Evolutionary conservation across 2,888 invertebrate species (phyloP).

Genomic region (Atethmia centrago): DNA sequence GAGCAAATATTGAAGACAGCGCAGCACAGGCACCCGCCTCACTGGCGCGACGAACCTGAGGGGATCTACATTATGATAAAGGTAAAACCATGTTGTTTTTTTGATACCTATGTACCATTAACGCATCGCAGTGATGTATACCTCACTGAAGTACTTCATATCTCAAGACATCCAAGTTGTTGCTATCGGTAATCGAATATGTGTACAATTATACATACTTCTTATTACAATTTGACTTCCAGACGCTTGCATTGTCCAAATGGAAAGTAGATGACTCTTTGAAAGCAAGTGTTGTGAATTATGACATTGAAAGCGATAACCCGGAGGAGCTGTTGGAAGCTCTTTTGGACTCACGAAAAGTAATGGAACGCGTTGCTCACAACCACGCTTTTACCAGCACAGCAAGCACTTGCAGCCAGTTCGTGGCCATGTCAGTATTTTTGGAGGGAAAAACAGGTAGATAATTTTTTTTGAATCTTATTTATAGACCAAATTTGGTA

Average conservation of each 20-base stretch:
- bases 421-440: slow-evolving; percentile 89
- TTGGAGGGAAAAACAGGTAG: slow-evolving; percentile 87
- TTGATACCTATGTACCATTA: background rate
- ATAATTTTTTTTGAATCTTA: background rate
- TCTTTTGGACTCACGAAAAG: slow-evolving; percentile 71
- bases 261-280: slow-evolving; percentile 73
- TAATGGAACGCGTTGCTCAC: slow-evolving; percentile 70
- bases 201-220: too few relatives aligned
- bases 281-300: slow-evolving; percentile 74
- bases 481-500: background rate
- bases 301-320: slow-evolving; percentile 73
- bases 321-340: slow-evolving; percentile 74
- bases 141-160: background rate
- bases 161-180: background rate
- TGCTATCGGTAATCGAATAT: background rate
- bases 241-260: slow-evolving; percentile 77
- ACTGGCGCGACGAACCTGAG: slow-evolving; percentile 60
- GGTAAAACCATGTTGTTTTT: slow-evolving; percentile 66
- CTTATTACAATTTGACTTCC: slow-evolving; percentile 52
- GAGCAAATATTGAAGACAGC: slow-evolving; percentile 87
- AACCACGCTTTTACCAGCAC: slow-evolving; percentile 86
- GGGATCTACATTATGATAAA: slow-evolving; percentile 71
- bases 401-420: slow-evolving; percentile 89
- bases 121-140: background rate
- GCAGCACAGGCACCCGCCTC: slow-evolving; percentile 80